Percentiles rank a stretch among this genome's conserved stretches.
phyloP scores from a whole-genome alignment of 64 coral and sea anemone genomes.

The Montipora efflorescens region DNA sequence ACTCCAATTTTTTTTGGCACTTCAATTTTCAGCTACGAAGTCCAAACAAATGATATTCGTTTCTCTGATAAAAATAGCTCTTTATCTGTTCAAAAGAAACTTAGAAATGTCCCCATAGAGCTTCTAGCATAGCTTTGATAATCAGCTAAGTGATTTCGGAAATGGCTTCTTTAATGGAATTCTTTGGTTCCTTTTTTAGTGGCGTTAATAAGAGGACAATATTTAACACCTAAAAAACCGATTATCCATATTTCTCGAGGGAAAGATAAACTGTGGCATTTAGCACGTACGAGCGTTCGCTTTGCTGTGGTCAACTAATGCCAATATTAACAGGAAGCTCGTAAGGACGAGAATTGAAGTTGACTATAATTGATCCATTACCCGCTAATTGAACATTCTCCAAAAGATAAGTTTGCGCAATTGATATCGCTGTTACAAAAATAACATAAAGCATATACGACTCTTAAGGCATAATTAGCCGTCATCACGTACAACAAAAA shows the following conservation, averaged over 20 bases:
- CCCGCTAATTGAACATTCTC: neutral
- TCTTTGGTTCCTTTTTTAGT: neutral
- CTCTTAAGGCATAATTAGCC: neutral
- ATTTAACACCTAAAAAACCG: neutral
- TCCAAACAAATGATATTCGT: too few relatives aligned
- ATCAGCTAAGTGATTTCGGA: too few relatives aligned
- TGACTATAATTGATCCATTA: conserved; percentile 29
- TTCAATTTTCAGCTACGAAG: too few relatives aligned
- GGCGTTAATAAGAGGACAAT: neutral
- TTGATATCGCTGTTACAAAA: neutral
- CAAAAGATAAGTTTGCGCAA: neutral
- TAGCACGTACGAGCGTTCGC: neutral
- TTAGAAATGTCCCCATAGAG: too few relatives aligned
- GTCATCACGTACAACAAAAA: neutral
- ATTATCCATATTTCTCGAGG: neutral
- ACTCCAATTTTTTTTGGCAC: too few relatives aligned
- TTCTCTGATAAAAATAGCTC: too few relatives aligned
- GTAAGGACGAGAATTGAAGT: neutral
- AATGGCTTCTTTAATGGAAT: too few relatives aligned
- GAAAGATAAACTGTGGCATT: neutral
- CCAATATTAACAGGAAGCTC: conserved; percentile 7
- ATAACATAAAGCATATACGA: neutral
- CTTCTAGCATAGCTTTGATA: too few relatives aligned
- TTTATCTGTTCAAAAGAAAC: too few relatives aligned
- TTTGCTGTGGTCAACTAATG: neutral